Percentiles rank a stretch among this genome's conserved stretches.
Evolutionary conservation across 35 echinoderm and acorn worm species (phyloP).

Genomic region (Apostichopus japonicus): DNA sequence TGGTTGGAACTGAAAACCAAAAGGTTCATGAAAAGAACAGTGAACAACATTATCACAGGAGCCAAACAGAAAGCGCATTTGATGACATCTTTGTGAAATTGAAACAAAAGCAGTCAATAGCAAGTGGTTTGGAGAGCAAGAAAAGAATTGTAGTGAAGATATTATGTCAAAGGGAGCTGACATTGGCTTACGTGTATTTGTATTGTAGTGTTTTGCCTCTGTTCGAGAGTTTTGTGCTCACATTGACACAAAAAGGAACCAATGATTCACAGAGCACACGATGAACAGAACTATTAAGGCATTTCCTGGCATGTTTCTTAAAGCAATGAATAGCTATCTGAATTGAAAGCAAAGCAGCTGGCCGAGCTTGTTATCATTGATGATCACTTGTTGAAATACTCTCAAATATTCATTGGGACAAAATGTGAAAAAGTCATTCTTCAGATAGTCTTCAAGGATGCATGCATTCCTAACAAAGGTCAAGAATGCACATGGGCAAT

Average conservation of each 20-base stretch:
- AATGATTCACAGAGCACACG: conserved; percentile 55
- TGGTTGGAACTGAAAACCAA: background rate
- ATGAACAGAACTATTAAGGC: conserved; percentile 62
- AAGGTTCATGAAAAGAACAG: conserved; percentile 39
- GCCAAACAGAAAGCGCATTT: background rate
- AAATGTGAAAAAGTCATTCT: conserved; percentile 1
- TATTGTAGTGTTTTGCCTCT: conserved; percentile 66
- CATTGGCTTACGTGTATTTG: conserved; percentile 55
- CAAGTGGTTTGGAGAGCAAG: conserved; percentile 43
- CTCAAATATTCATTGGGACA: conserved; percentile 21
- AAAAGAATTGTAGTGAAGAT: conserved; percentile 53
- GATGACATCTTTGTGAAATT: background rate
- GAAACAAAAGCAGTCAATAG: background rate
- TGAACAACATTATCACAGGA: conserved; percentile 41
- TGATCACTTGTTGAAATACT: conserved; percentile 23
- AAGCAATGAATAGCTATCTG: conserved; percentile 53
- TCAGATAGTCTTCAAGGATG: conserved; percentile 35
- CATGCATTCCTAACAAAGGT: conserved; percentile 27
- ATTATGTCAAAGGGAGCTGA: conserved; percentile 44
- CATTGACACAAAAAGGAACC: conserved; percentile 60
- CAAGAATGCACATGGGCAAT: conserved; percentile 37
- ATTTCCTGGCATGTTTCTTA: conserved; percentile 65
- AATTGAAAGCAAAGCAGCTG: conserved; percentile 51
- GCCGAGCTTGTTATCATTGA: background rate
- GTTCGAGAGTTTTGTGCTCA: conserved; percentile 69